Conservation (phyloP, 1,140 invertebrate genomes). For the Drosophila navojoa region DNA sequence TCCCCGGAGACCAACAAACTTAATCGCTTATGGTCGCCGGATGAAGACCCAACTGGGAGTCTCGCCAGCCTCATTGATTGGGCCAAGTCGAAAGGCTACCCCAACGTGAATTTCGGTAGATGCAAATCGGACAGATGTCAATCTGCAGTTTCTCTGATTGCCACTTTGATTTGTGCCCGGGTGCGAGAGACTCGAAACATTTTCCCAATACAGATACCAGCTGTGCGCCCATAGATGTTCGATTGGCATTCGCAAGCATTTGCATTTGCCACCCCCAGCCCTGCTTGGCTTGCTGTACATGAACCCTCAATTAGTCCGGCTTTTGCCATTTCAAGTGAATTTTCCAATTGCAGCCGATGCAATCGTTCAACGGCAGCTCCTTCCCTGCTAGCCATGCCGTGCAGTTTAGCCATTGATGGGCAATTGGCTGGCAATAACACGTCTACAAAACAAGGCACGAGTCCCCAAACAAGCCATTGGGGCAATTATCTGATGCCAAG, state of each 20-base stretch:
- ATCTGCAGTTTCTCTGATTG: conserved; percentile 72
- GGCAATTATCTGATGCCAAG: conserved; percentile 15
- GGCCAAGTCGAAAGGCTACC: conserved; percentile 23
- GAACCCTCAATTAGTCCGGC: conserved; percentile 47
- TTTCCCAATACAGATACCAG: neutral
- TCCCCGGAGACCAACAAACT: conserved; percentile 76
- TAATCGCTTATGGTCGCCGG: conserved; percentile 74
- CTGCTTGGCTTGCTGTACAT: conserved; percentile 14
- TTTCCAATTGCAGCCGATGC: conserved; percentile 31
- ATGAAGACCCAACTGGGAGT: conserved; percentile 72
- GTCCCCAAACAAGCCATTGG: conserved; percentile 4
- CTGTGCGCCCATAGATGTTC: conserved; percentile 1
- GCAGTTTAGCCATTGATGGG: conserved; percentile 26
- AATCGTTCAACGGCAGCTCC: conserved; percentile 11
- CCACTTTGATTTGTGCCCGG: conserved; percentile 48
- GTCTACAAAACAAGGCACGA: conserved; percentile 4
- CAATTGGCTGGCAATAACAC: conserved; percentile 43
- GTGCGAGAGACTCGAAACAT: neutral
- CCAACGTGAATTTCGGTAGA: conserved; percentile 38
- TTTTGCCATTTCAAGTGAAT: conserved; percentile 40
- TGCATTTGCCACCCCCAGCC: conserved; percentile 2
- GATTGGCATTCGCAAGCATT: conserved; percentile 29
- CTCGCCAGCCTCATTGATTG: conserved; percentile 31
- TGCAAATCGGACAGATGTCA: conserved; percentile 78
- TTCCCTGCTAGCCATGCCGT: neutral